These are phyloP conservation scores for Chlamydotis undulata DNA, from an alignment of 2,113 vertebrate species.

Conservation along the genomic window DNA sequence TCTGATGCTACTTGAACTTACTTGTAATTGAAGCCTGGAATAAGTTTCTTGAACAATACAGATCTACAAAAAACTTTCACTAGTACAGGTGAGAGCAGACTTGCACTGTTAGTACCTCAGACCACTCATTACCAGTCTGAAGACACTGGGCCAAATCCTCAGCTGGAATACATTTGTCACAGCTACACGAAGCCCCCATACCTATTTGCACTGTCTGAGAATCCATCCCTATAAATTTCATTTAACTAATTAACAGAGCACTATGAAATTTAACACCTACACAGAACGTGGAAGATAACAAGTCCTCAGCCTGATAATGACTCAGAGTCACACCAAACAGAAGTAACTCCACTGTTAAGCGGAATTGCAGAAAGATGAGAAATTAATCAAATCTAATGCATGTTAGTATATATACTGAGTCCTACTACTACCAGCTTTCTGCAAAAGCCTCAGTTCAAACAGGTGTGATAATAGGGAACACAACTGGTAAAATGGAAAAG, in stretches of 20 bases:
- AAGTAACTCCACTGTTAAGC: not conserved
- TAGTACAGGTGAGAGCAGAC: not conserved
- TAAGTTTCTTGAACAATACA: not conserved
- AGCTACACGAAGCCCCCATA: not conserved
- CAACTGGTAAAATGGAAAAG: not conserved
- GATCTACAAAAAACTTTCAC: not conserved
- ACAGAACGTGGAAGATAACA: not conserved
- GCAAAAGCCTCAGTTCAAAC: not conserved
- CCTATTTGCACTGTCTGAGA: not conserved
- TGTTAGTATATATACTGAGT: not conserved
- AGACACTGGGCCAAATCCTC: not conserved
- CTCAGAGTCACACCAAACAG: not conserved
- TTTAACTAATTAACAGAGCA: not conserved
- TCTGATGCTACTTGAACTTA: constrained; percentile 1
- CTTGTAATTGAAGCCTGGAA: not conserved
- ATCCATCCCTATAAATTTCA: not conserved
- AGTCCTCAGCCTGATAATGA: not conserved
- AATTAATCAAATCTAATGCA: not conserved
- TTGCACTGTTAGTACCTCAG: not conserved
- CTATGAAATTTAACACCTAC: not conserved
- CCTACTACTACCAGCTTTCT: not conserved
- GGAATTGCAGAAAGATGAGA: not conserved
- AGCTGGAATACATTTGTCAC: not conserved
- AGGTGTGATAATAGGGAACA: not conserved
- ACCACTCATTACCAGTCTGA: not conserved